These are phyloP conservation scores for Dipus sagitta DNA, from an alignment of 2,797 vertebrate genomes.

Conservation along the genomic window DNA sequence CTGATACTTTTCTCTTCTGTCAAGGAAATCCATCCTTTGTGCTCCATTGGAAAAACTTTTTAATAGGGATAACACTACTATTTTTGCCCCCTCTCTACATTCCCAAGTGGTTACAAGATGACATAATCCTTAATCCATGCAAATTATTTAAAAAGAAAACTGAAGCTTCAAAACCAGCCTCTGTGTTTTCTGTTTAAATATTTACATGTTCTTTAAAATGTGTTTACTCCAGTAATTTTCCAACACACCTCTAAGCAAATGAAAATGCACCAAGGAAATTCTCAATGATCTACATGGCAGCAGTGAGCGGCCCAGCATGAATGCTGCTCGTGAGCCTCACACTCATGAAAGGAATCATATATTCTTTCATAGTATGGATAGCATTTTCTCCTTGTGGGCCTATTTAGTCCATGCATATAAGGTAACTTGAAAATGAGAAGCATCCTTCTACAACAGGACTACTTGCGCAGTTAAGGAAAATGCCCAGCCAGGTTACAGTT, in stretches of 20 bases:
- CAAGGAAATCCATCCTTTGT: slow-evolving; percentile 62
- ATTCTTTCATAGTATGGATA: not conserved
- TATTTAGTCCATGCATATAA: not conserved
- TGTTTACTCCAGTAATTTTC: slow-evolving; percentile 46
- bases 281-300: not conserved
- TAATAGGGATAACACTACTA: slow-evolving; percentile 7
- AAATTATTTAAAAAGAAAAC: slow-evolving; percentile 66
- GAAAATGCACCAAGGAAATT: slow-evolving; percentile 37
- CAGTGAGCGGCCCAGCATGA: not conserved
- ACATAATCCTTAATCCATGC: slow-evolving; percentile 3
- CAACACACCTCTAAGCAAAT: slow-evolving; percentile 33
- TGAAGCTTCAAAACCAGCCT: not conserved
- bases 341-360: not conserved
- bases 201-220: slow-evolving; percentile 62
- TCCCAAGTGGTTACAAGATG: not conserved
- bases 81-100: not conserved
- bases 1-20: slow-evolving; percentile 32
- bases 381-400: not conserved
- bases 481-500: not conserved
- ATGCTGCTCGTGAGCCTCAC: not conserved
- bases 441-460: not conserved
- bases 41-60: slow-evolving; percentile 51
- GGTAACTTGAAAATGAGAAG: not conserved
- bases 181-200: slow-evolving; percentile 60
- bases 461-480: not conserved